Evolutionary conservation across 2,113 vertebrate species (phyloP).

Genomic region (Globicephala melas): DNA sequence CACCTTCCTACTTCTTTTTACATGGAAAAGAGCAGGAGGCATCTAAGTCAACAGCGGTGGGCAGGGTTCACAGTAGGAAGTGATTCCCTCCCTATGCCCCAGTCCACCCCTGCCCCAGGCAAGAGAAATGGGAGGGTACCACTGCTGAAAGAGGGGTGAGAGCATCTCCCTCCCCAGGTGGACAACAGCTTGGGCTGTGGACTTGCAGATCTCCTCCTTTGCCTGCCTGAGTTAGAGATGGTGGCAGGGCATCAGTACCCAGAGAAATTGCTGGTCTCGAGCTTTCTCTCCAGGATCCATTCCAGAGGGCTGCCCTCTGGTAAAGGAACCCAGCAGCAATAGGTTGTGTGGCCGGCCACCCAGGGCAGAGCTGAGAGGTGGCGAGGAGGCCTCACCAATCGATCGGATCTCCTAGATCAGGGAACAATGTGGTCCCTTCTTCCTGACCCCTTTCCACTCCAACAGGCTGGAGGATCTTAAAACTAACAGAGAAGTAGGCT

Average conservation of each 20-base stretch:
- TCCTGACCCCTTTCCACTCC: neutral
- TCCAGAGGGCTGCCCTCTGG: neutral
- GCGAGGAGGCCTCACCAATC: neutral
- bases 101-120: neutral
- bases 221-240: neutral
- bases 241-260: neutral
- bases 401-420: neutral
- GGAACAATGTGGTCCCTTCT: neutral
- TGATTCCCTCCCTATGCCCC: neutral
- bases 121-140: neutral
- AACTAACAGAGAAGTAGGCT: neutral
- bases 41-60: neutral
- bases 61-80: neutral
- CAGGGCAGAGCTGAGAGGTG: neutral
- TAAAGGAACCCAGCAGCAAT: neutral
- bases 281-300: no score
- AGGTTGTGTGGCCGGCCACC: rapidly evolving
- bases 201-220: neutral
- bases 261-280: neutral
- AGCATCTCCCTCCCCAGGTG: neutral
- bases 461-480: neutral
- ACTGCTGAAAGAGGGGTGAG: neutral
- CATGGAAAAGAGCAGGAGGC: neutral
- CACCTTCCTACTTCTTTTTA: neutral
- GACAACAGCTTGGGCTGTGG: neutral